Evolutionary conservation across 2,797 vertebrate genomes (phyloP), one percentile per base, ranked within the genome.

Genomic region (Passerculus sandwichensis): DNA sequence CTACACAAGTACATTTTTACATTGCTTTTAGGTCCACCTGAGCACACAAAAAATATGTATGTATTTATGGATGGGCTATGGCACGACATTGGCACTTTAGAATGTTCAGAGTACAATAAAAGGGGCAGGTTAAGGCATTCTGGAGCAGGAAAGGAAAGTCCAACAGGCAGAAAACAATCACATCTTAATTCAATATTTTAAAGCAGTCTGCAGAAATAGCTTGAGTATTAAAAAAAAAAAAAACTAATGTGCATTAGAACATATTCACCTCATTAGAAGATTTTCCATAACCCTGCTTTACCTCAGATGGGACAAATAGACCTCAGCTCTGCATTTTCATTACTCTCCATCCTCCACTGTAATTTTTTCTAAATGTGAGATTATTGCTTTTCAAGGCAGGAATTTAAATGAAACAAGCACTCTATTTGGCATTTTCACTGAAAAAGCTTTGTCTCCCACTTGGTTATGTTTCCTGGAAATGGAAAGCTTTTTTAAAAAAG

Each of bases 401-500:
- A 81, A 83, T 91, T 94, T 96, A 97, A 96, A 96, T 65, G 93
- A 86, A 69, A 95, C 80, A 78, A 90, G 83, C 34, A 57, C 70
- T 96, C 81, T 51, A 61, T 80, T 95, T 73, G 89, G 94, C 89
- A 93, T 91, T 92, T 95, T 78, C 76, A 73, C 87, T 96, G 79
- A 93, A 93, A 89, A 97, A 88, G 51, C 45, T 75, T 13, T 77
- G 66, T 83, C 78, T 97, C 88, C 89, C 82, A 85, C 50, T 96
- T 78, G 56, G 73, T 94, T 95, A 79, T 73, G 74, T 93, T 97
- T 97, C 91, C 92, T 95, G 71, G 80, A 92, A 95, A 97, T 45
- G 34, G 86, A 88, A 91, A 93, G 45, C 8, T 22, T 4, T 11
- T 44, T 27, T 26, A 1, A 47, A 34, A 34, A 57, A 34, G 22